Percentiles rank a stretch among this genome's conserved stretches.
Conservation (phyloP, 2,113 vertebrate species). For the Glaucomys volans region DNA sequence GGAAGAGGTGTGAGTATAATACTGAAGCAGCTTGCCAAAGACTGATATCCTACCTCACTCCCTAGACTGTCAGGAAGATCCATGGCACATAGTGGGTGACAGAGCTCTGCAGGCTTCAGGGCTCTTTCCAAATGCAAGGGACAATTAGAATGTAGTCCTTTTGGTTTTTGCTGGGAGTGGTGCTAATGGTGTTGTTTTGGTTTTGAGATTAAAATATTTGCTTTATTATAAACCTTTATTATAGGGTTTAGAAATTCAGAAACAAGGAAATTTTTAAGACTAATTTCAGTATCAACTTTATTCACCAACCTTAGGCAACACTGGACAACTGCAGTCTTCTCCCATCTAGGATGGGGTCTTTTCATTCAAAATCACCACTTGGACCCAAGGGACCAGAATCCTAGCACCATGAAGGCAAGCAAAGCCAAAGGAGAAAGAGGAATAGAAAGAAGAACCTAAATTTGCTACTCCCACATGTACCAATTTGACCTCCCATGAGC, state of each 20-base stretch:
- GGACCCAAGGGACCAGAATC: background rate
- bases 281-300: background rate
- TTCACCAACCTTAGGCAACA: background rate
- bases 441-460: background rate
- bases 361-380: background rate
- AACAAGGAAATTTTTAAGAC: background rate
- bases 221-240: background rate
- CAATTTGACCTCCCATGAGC: background rate
- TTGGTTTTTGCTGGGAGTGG: background rate
- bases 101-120: background rate
- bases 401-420: background rate
- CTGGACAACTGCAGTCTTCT: background rate
- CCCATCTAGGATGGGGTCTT: background rate
- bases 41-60: too few species aligned
- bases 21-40: background rate
- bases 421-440: background rate
- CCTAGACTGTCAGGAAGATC: too few species aligned
- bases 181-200: background rate
- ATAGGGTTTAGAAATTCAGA: background rate
- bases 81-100: too few species aligned
- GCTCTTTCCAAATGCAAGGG: background rate
- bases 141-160: background rate
- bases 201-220: background rate
- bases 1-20: background rate
- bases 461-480: background rate